Evolutionary conservation across 2,888 invertebrate species (phyloP), one percentile per base, ranked within the genome.

Genomic region (Homarus gammarus): DNA sequence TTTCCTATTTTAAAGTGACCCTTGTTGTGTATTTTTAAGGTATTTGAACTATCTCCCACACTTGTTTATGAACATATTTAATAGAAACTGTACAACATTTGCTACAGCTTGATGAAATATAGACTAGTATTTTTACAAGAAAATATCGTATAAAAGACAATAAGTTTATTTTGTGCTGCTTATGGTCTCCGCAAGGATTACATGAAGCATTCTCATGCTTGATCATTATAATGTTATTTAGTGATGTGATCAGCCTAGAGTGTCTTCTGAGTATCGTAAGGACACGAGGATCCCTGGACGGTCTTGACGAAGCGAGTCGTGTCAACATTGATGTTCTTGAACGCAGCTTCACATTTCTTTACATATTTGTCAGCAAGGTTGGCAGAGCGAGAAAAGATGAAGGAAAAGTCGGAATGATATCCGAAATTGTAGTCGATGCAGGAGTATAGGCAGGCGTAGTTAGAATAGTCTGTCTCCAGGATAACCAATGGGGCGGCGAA

Each of bases 361-460:
- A 72, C 44, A 49, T 70, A 49, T 15, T 27, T 12, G 72, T 72
- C 72, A 18, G 72, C 40, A 27, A 70, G 83, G 22, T 38, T 40
- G 0, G 83, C 44, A n/a, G 70, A 49, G 36, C 84, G 72, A 22
- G 84, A 22, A 61, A 56, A 73, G 73, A 84, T 73, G 73, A 84
- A 84, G 56, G 73, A 49, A 44, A 84, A 84, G 73, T 84, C 84
- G 12, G 51, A 56, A 56, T 73, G 75, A 56, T 84, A 84, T n/a
- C 38, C 73, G 15, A 27, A 51, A 75, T 84, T 84, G 73, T 73
- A 73, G 27, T 49, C 36, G 36, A 36, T 22, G 84, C 84, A 84
- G 73, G 84, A 84, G 73, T 84, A 84, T 27, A 84, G 27, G 56
- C 84, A 84, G 36, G 84, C 49, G 73, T 72, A 84, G 73, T 84